Base-by-base conservation (phyloP, 2,888 invertebrate genomes). In the Agriopis marginaria region DNA sequence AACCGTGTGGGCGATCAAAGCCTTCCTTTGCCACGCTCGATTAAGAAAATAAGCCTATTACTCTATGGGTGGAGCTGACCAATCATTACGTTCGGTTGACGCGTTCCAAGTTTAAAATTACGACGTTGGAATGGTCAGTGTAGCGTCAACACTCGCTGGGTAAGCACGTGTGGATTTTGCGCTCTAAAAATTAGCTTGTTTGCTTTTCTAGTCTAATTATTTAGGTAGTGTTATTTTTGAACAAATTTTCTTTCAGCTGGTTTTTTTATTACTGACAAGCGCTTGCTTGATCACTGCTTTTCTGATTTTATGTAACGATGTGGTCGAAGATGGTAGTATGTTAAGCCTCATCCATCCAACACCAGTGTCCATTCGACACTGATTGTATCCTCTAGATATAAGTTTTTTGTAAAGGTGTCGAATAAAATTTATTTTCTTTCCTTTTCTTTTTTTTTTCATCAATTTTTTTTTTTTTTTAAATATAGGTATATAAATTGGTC, bases 21-120 rank as follows among this genome's bases (percentile, higher is more conserved):
- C 74, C 54, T 58, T 68, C 71, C 71, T 80, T 80, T 77, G 82
- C 81, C 83, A 81, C 86, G 89, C 80, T 82, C 82, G 82, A 84
- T 84, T 84, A 87, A 82, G 83, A 85, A 76, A 81, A 81, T 85
- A 86, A 87, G 86, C 88, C 82, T 82, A 83, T 90, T 90, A 89
- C 86, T 86, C 87, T 88, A 81, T 87, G 88, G 85, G 71, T 84
- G 75, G 79, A 74, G 78, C 82, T 88, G 89, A 86, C 89, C 89
- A 88, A 88, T 89, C 85, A 86, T 82, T 84, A 86, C 81, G 79
- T 79, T 75, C 86, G 89, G 82, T 79, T 79, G 74, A 72, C 82
- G 83, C 80, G 86, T 87, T 89, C 89, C 82, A 82, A 84, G 86
- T 89, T 89, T 88, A 90, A 89, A 89, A 82, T 86, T 81, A 82